Evolutionary conservation across 2,888 invertebrate species (phyloP).

Genomic region (Drosophila anomalata): DNA sequence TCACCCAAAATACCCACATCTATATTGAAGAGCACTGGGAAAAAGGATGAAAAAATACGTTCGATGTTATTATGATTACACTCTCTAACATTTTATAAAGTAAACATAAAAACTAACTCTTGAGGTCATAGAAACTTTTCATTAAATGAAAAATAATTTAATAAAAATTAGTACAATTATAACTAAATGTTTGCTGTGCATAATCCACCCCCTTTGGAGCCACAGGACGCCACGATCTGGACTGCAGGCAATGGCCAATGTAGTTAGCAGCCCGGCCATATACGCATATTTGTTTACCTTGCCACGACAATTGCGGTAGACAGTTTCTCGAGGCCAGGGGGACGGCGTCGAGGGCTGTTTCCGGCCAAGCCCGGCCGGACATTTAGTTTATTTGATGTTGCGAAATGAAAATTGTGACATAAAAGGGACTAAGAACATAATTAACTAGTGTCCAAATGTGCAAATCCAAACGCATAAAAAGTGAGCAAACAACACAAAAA

Average conservation of each 20-base stretch:
- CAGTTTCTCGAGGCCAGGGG: slow-evolving; percentile 41
- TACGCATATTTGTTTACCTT: slow-evolving; percentile 78
- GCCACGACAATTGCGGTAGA: slow-evolving; percentile 77
- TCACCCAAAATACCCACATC: slow-evolving; percentile 22
- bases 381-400: slow-evolving; percentile 78
- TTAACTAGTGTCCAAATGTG: slow-evolving; percentile 78
- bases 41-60: not conserved
- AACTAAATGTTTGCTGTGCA: not conserved
- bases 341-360: slow-evolving; percentile 3
- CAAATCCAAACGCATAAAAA: slow-evolving; percentile 76
- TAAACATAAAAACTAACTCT: no score
- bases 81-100: not conserved
- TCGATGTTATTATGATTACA: not conserved
- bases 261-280: slow-evolving; percentile 60
- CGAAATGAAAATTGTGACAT: slow-evolving; percentile 79
- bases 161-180: no score
- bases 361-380: slow-evolving; percentile 43
- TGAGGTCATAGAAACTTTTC: no score
- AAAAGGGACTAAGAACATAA: slow-evolving; percentile 80
- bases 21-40: slow-evolving; percentile 1
- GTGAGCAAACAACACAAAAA: slow-evolving; percentile 46
- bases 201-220: slow-evolving; percentile 29
- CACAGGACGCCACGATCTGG: slow-evolving; percentile 38
- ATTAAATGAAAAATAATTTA: no score
- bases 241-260: slow-evolving; percentile 67